Evolutionary conservation across 2,797 vertebrate genomes (phyloP), one percentile per base, ranked within the genome.

Genomic region (Neolamprologus multifasciatus): DNA sequence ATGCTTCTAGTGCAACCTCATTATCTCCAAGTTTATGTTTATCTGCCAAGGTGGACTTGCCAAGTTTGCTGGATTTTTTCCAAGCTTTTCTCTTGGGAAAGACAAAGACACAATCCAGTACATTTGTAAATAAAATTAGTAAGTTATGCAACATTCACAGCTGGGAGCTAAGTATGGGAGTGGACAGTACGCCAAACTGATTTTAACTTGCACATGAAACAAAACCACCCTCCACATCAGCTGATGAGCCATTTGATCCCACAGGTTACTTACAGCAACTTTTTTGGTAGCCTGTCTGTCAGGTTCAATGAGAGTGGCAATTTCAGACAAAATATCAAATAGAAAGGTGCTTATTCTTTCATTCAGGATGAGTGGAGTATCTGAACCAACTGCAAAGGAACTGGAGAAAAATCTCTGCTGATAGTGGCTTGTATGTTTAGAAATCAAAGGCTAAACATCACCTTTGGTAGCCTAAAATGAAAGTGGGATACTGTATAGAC

Each of bases 1-100:
- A 89, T 89, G 80, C 82, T 90, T 71, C 84, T 80, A 88, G 93
- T 92, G 86, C 89, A 88, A 87, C 85, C 89, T 92, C 92, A 89
- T 94, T 93, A 93, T 82, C 88, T 88, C 86, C 64, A 84, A 80
- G 89, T 57, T 90, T 86, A 76, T 89, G 88, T 80, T 90, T 90
- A 87, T 86, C 80, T 89, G 91, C 89, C 81, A 88, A 84, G 59
- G 29, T 29, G 45, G 81, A 84, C 19, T 79, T 87, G 92, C 91
- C 89, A 93, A 85, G 36, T 90, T 87, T 67, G 10, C 79, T 81
- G 50, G 26, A 77, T 40, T 64, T 80, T 84, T 85, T 81, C 62
- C 51, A 83, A 84, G 76, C 45, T 26, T 91, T 88, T 82, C 86
- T 89, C 81, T 5, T 8, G 50, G 43, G 57, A 88, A 78, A 64